These are phyloP conservation scores for Labeo rohita DNA, from an alignment of 2,113 vertebrate species.

Conservation along the genomic window DNA sequence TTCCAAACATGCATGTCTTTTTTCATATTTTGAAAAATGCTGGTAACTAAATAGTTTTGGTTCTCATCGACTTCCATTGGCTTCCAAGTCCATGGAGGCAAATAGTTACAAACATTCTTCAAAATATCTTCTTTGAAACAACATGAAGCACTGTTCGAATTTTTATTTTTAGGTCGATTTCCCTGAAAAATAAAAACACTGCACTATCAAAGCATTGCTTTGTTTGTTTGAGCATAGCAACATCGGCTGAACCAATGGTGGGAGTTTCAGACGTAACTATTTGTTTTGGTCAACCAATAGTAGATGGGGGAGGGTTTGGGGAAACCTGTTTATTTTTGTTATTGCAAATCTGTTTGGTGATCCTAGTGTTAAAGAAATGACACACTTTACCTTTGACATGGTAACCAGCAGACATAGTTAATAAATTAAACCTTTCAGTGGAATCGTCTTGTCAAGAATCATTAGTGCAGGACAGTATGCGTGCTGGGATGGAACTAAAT, in stretches of 20 bases:
- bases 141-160: no score
- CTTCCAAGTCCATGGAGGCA: no score
- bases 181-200: background rate
- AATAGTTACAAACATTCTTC: no score
- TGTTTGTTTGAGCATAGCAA: background rate
- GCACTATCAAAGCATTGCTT: background rate
- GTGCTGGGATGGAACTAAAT: constrained; percentile 9
- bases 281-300: background rate
- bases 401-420: background rate
- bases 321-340: background rate
- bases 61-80: background rate
- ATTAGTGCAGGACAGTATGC: constrained; percentile 11
- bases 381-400: background rate
- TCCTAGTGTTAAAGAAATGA: background rate
- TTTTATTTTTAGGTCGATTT: background rate
- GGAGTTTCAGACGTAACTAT: background rate
- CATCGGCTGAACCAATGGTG: background rate
- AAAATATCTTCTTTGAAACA: no score
- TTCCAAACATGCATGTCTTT: no score
- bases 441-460: background rate
- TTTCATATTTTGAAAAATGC: no score
- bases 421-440: background rate
- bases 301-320: background rate
- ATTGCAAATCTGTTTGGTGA: background rate
- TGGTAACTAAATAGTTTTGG: background rate